phyloP scores from a whole-genome alignment of 1,140 invertebrate genomes.

The Danaus plexippus region DNA sequence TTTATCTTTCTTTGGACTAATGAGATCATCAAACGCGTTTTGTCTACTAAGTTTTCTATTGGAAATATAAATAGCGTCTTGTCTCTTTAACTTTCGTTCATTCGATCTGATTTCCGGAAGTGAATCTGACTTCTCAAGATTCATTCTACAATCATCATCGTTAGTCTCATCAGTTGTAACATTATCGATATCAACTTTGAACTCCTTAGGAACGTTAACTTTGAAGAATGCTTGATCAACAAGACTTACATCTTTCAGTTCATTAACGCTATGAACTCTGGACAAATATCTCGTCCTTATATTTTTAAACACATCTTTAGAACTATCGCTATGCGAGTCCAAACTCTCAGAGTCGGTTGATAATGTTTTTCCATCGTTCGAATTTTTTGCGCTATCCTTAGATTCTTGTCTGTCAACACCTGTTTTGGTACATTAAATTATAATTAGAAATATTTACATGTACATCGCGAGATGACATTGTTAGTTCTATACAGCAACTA shows the following conservation, averaged over 20 bases:
- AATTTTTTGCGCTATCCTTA: slow-evolving; percentile 48
- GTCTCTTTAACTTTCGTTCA: slow-evolving; percentile 35
- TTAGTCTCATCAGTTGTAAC: slow-evolving; percentile 57
- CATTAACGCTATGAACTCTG: slow-evolving; percentile 55
- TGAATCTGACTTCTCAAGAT: slow-evolving; percentile 10
- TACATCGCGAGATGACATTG: slow-evolving; percentile 29
- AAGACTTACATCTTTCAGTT: slow-evolving; percentile 39
- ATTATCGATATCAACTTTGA: slow-evolving; percentile 45
- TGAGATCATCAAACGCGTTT: slow-evolving; percentile 25
- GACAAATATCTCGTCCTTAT: slow-evolving; percentile 59
- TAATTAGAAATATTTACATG: slow-evolving; percentile 50
- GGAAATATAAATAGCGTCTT: slow-evolving; percentile 43
- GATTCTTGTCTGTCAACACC: slow-evolving; percentile 57
- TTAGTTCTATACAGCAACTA: slow-evolving; percentile 43
- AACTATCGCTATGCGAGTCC: slow-evolving; percentile 46
- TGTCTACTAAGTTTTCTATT: slow-evolving; percentile 31
- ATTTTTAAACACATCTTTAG: slow-evolving; percentile 57
- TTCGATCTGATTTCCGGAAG: slow-evolving; percentile 24
- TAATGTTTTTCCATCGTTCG: slow-evolving; percentile 38
- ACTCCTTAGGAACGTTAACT: slow-evolving; percentile 21
- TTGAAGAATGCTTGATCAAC: slow-evolving; percentile 58
- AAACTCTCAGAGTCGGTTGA: slow-evolving; percentile 35
- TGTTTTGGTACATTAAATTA: slow-evolving; percentile 58
- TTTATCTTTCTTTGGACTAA: slow-evolving; percentile 13
- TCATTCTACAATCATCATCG: slow-evolving; percentile 34